Conservation (phyloP, 2,797 vertebrate species). For the Lacerta viridis region DNA sequence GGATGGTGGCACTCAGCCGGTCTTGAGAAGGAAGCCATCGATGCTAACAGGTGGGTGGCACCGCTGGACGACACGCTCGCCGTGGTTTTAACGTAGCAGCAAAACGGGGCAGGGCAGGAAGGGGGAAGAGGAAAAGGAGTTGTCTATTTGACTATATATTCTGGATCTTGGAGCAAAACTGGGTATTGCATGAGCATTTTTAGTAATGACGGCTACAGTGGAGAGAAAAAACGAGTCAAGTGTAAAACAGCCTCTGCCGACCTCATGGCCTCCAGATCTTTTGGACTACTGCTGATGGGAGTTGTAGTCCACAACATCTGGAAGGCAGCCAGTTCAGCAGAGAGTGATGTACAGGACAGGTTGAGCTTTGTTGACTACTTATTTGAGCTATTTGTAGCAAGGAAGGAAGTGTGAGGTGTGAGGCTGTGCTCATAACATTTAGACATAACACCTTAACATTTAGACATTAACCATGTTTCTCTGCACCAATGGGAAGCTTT, state of each 20-base stretch:
- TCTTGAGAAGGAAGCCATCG: constrained; percentile 56
- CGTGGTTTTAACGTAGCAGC: constrained; percentile 34
- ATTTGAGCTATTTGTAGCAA: not conserved
- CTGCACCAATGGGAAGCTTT: too few species aligned
- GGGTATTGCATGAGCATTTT: not conserved
- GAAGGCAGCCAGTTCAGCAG: not conserved
- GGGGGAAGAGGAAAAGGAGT: not conserved
- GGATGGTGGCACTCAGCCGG: constrained; percentile 48
- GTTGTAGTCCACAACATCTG: not conserved
- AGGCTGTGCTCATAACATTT: not conserved
- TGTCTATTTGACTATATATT: not conserved
- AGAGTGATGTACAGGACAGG: not conserved
- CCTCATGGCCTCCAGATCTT: not conserved
- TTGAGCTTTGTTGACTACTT: not conserved
- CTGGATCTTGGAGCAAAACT: not conserved
- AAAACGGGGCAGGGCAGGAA: not conserved
- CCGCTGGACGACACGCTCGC: constrained; percentile 37
- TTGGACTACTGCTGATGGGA: not conserved
- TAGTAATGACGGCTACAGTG: not conserved
- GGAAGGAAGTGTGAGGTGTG: not conserved
- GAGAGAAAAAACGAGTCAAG: not conserved
- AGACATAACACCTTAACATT: not conserved
- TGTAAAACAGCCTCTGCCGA: not conserved
- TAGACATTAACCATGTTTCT: not conserved
- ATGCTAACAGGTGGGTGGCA: constrained; percentile 72